Evolutionary conservation across 2,797 vertebrate genomes (phyloP), one percentile per base, ranked within the genome.

Genomic region (Poecilia gillii): DNA sequence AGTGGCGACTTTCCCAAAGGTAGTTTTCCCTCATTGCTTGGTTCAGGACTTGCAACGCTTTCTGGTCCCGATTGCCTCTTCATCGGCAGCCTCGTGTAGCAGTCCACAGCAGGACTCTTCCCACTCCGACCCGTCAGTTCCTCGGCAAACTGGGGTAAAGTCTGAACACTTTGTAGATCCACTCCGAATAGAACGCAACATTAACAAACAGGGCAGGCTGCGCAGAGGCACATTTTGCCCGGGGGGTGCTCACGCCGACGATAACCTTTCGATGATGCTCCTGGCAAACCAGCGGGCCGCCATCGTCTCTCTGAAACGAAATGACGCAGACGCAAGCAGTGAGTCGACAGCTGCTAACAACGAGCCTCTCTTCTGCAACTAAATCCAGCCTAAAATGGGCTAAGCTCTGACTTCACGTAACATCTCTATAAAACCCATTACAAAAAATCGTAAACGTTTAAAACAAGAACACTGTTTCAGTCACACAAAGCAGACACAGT

Each of bases 161-260:
- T 88, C 90, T 95, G 86, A 96, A 96, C 49, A 99, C 97, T 95
- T 99, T 99, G 88, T 98, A 97, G 92, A 99, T 99, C 98, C 98
- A 99, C 84, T 97, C 97, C 0, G 97, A 97, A 89, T 99, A 99
- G 90, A 97, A 98, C 0, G 98, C 97, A 51, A 99, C 98, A 31
- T 98, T 96, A 49, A 99, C 96, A 81, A 99, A 99, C 81, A 99
- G 96, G 0, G 97, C 97, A 2, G 98, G 98, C 43, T 97, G 97
- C 47, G 91, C 96, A 79, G 90, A 97, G 84, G 97, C 98, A 46
- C 98, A 99, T 66, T 98, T 98, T 0, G 98, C 96, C 73, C 98
- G 97, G 78, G 98, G 98, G 85, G 99, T 97, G 89, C 98, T 99
- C 74, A 99, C 97, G 3, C 98, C 98, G 31, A 97, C 89, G 16